These are phyloP conservation scores for Acrocera orbiculus DNA, from an alignment of 2,888 invertebrate genomes.

Conservation along the genomic window DNA sequence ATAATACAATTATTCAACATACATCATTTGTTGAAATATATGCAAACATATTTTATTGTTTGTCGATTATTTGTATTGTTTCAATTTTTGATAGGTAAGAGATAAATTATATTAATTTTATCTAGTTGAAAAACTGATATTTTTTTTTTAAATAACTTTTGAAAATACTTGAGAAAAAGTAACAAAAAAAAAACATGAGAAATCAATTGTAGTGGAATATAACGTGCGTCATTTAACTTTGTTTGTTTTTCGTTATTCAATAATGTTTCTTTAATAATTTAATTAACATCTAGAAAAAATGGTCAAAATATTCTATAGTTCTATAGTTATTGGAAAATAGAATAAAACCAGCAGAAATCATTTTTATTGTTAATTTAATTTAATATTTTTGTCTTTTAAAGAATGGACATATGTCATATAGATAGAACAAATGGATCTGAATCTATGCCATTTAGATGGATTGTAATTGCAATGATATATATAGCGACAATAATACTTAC, in stretches of 20 bases:
- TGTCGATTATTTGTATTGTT: conserved; percentile 36
- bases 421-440: conserved; percentile 27
- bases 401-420: conserved; percentile 31
- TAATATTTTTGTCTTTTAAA: conserved; percentile 13
- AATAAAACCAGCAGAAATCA: too few species aligned
- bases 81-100: conserved; percentile 40
- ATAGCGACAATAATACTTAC: conserved; percentile 32
- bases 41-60: conserved; percentile 33
- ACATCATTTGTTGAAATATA: conserved; percentile 30
- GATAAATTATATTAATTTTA: background rate
- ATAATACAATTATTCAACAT: conserved; percentile 25
- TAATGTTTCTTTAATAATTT: too few species aligned
- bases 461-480: conserved; percentile 32
- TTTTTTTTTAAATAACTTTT: too few species aligned
- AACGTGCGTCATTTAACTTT: too few species aligned
- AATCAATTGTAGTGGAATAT: too few species aligned
- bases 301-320: too few species aligned
- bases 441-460: conserved; percentile 30
- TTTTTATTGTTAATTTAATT: too few species aligned
- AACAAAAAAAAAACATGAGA: too few species aligned
- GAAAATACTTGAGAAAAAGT: too few species aligned
- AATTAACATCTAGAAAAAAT: too few species aligned
- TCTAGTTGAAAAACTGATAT: background rate
- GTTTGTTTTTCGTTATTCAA: too few species aligned
- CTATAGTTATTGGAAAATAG: too few species aligned